phyloP scores from a whole-genome alignment of 2,113 vertebrate species.

The Pachycephala philippinensis region DNA sequence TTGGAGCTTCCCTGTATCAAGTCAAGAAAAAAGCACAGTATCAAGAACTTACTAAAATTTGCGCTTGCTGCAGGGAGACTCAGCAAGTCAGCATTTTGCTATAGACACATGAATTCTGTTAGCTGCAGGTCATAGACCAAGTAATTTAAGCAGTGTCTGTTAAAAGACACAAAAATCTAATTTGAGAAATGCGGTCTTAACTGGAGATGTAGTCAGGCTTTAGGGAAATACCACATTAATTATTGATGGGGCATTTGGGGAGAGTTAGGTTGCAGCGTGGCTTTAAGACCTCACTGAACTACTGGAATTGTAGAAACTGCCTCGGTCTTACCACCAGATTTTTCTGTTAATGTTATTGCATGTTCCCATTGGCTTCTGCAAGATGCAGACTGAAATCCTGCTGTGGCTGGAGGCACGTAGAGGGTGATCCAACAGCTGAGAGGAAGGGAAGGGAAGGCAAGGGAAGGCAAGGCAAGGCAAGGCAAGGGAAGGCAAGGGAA shows the following conservation, averaged over 20 bases:
- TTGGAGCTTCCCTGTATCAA: not conserved
- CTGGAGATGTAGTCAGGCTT: not conserved
- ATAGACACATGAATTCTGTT: not conserved
- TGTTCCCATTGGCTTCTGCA: not conserved
- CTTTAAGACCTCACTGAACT: not conserved
- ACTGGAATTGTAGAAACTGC: not conserved
- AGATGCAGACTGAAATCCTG: not conserved
- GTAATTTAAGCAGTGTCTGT: not conserved
- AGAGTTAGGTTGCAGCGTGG: not conserved
- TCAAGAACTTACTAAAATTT: not conserved
- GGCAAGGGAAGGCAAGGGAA: not conserved
- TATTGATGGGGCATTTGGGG: not conserved
- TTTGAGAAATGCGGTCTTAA: not conserved
- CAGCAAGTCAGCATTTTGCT: not conserved
- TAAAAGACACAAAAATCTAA: not conserved
- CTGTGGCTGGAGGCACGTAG: not conserved
- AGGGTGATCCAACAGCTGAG: not conserved
- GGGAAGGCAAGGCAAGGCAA: not conserved
- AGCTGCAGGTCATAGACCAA: not conserved
- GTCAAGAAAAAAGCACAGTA: not conserved
- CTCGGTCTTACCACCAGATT: not conserved
- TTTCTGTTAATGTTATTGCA: not conserved
- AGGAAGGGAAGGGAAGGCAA: not conserved
- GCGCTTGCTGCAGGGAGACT: not conserved
- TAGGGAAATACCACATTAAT: not conserved